Evolutionary conservation across 2,888 invertebrate species (phyloP).

Genomic region (Seira ritae): DNA sequence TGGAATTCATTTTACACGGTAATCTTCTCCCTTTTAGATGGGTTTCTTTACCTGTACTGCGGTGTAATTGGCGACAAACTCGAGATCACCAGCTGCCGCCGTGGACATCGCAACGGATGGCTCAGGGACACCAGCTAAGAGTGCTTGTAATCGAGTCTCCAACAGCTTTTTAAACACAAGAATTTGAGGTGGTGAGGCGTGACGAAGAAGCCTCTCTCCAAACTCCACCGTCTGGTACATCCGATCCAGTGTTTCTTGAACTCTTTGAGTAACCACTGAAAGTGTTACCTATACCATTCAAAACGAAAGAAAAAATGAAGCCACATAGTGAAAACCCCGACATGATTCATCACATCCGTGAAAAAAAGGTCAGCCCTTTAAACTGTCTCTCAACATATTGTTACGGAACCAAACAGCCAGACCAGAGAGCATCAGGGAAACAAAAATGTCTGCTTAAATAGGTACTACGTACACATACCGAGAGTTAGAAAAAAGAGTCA

Average conservation of each 20-base stretch:
- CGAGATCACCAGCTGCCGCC: conserved; percentile 90
- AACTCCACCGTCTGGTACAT: conserved; percentile 94
- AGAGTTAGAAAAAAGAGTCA: too few species aligned
- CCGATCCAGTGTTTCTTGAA: conserved; percentile 94
- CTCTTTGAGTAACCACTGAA: conserved; percentile 91
- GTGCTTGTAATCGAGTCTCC: conserved; percentile 90
- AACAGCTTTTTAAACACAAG: conserved; percentile 95
- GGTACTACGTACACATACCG: too few species aligned
- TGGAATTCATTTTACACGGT: too few species aligned
- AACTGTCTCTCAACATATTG: too few species aligned
- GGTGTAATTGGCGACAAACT: conserved; percentile 98
- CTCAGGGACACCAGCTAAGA: conserved; percentile 90
- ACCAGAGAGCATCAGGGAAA: too few species aligned
- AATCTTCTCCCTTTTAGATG: too few species aligned
- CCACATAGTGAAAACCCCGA: not conserved
- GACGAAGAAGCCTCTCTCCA: conserved; percentile 92
- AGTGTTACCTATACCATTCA: conserved; percentile 79
- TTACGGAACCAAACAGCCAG: too few species aligned
- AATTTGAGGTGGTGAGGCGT: conserved; percentile 91
- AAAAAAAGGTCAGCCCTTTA: too few species aligned
- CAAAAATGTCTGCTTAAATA: not conserved
- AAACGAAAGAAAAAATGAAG: conserved; percentile 74
- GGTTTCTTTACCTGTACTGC: conserved; percentile 84
- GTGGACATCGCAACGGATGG: conserved; percentile 79
- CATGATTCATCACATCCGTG: conserved; percentile 13